Evolutionary conservation across 2,888 invertebrate species (phyloP), one percentile per base, ranked within the genome.

Genomic region (Rhagonycha lutea): DNA sequence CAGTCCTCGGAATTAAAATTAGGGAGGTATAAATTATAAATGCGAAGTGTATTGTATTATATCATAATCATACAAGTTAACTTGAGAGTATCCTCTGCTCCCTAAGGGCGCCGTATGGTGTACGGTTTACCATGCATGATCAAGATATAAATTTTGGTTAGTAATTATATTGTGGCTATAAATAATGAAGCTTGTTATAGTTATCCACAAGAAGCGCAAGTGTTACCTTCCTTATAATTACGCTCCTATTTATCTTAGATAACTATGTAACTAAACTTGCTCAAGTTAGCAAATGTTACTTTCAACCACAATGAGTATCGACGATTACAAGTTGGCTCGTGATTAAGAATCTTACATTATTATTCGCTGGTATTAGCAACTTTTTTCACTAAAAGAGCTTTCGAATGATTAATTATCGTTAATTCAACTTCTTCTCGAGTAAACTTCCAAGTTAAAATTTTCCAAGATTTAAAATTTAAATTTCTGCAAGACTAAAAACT

Each of bases 131-230:
- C 82, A 80, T 81, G 80, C 82, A 84, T 84, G 84, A 84, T 85
- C 83, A 81, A 81, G 83, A 82, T 85, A 84, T 86, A 85, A 86
- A 86, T 86, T 85, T 81, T 81, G 82, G 82, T 83, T 81, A 78
- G 83, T 85, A 85, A 86, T 85, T 85, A 85, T 85, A 83, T 83
- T 81, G 81, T 79, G 83, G 83, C 83, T 80, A 84, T 86, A 86
- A 86, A 86, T 85, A 85, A 86, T 82, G 79, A 79, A 79, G 81
- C 82, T 79, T 83, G 82, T 82, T 84, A 83, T 84, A 84, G 83
- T 83, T 83, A 76, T 80, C 78, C 80, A 80, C 80, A 81, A 82
- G 81, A 80, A 82, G 81, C 83, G 77, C 83, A 83, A 84, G 82
- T 84, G 83, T 83, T 84, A 83, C 83, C 84, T 83, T 81, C 80